Evolutionary conservation across 23 tunicate genomes (phyloP).

Genomic region (Corella eumyota): DNA sequence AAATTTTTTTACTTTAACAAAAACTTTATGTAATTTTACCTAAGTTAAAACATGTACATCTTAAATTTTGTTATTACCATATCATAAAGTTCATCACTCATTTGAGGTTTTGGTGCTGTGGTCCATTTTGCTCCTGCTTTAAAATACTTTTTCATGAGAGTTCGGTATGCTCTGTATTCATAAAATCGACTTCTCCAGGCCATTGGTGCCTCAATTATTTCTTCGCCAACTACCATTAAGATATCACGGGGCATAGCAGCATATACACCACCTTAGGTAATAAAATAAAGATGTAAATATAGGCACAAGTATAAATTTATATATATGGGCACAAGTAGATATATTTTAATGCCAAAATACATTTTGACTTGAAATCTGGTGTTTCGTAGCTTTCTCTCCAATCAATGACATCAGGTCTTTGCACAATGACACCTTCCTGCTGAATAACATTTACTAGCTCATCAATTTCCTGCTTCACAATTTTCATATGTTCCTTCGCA

Average conservation of each 20-base stretch:
- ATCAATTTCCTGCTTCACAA: slow-evolving; percentile 61
- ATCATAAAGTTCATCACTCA: slow-evolving; percentile 87
- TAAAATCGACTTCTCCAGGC: slow-evolving; percentile 90
- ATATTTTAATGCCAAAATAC: no score
- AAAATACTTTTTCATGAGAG: slow-evolving; percentile 78
- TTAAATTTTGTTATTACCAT: no score
- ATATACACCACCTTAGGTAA: slow-evolving; percentile 63
- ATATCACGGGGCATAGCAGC: slow-evolving; percentile 98
- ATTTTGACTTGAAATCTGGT: slow-evolving; percentile 73
- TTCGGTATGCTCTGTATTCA: slow-evolving; percentile 89
- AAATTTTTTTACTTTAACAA: no score
- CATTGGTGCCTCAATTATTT: slow-evolving; percentile 99
- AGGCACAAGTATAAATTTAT: no score
- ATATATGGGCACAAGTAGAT: no score
- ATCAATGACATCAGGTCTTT: slow-evolving; percentile 80
- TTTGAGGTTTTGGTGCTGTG: slow-evolving; percentile 80
- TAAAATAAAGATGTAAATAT: no score
- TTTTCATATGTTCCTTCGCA: slow-evolving; percentile 45
- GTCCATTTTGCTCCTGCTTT: slow-evolving; percentile 91
- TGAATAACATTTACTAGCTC: slow-evolving; percentile 76
- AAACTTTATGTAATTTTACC: no score
- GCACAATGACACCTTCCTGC: slow-evolving; percentile 83
- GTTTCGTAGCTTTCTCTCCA: slow-evolving; percentile 80
- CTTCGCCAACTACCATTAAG: slow-evolving; percentile 78
- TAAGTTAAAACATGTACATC: no score